Evolutionary conservation across 1,140 invertebrate species (phyloP).

Genomic region (Zophobas atratus): DNA sequence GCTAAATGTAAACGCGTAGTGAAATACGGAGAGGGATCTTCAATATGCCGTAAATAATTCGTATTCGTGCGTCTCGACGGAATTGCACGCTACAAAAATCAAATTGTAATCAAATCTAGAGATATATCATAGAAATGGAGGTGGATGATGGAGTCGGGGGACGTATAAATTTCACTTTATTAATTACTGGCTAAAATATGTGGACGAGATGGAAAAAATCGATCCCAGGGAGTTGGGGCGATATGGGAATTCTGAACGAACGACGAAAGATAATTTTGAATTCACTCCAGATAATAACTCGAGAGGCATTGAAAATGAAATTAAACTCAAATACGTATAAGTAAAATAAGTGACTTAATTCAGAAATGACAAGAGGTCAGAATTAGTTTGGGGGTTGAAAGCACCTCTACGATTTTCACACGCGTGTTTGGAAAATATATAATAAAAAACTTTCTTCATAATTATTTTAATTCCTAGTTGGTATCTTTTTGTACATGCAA

Average conservation of each 20-base stretch:
- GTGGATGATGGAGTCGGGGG: constrained; percentile 1
- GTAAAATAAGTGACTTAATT: not conserved
- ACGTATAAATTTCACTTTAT: constrained; percentile 40
- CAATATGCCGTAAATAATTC: constrained; percentile 47
- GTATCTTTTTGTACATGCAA: too few relatives aligned
- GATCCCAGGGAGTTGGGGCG: not conserved
- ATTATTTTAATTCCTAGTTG: too few relatives aligned
- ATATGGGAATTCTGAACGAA: constrained; percentile 9
- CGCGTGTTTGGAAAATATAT: too few relatives aligned
- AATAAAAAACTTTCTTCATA: too few relatives aligned
- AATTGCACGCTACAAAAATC: constrained; percentile 25
- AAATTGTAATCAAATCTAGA: constrained; percentile 32
- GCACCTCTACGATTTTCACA: not conserved
- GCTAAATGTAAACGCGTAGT: constrained; percentile 37
- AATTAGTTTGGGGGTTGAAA: not conserved
- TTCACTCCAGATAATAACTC: constrained; percentile 6
- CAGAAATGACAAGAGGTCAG: not conserved
- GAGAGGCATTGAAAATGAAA: constrained; percentile 1
- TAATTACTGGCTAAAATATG: constrained; percentile 27
- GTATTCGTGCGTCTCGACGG: constrained; percentile 30
- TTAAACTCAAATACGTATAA: constrained; percentile 1
- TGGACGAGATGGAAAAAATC: constrained; percentile 13
- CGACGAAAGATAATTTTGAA: constrained; percentile 25
- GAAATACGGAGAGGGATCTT: constrained; percentile 27
- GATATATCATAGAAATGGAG: constrained; percentile 3